phyloP scores from a whole-genome alignment of 1,140 invertebrate species.

The Venturia canescens region DNA sequence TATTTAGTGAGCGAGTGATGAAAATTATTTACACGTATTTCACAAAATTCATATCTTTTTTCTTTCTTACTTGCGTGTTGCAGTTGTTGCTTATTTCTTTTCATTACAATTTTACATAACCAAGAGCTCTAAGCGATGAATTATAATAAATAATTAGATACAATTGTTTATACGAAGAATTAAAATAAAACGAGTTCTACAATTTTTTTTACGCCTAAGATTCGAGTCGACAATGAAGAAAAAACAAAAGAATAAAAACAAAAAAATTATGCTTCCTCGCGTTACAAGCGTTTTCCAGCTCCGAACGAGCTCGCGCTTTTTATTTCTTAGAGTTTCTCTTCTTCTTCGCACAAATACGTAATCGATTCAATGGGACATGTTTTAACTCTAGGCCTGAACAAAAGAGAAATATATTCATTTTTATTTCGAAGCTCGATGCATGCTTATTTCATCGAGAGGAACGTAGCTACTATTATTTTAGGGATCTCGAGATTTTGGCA shows the following conservation, averaged over 20 bases:
- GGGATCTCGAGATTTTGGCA: no score
- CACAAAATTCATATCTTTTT: slow-evolving; percentile 55
- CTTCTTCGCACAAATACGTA: slow-evolving; percentile 65
- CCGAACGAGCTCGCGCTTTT: no score
- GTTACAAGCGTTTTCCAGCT: no score
- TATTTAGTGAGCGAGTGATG: slow-evolving; percentile 63
- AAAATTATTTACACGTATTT: slow-evolving; percentile 64
- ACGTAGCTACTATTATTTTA: not conserved
- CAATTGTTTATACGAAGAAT: slow-evolving; percentile 53
- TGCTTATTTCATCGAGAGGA: not conserved
- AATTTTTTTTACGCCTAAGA: slow-evolving; percentile 27
- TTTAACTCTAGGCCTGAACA: slow-evolving; percentile 66
- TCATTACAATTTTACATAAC: slow-evolving; percentile 61
- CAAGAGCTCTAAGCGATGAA: slow-evolving; percentile 56
- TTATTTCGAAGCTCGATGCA: slow-evolving; percentile 9
- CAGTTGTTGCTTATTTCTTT: slow-evolving; percentile 20
- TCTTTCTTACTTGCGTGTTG: not conserved
- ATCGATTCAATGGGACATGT: slow-evolving; percentile 58
- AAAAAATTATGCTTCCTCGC: no score
- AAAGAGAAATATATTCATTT: slow-evolving; percentile 53
- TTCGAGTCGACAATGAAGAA: slow-evolving; percentile 21
- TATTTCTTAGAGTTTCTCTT: slow-evolving; percentile 46
- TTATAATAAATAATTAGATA: slow-evolving; percentile 63
- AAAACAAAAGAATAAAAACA: not conserved
- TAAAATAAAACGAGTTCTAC: slow-evolving; percentile 52